These are phyloP conservation scores for Polypedilum vanderplanki DNA, from an alignment of 1,140 invertebrate species.

Conservation along the genomic window DNA sequence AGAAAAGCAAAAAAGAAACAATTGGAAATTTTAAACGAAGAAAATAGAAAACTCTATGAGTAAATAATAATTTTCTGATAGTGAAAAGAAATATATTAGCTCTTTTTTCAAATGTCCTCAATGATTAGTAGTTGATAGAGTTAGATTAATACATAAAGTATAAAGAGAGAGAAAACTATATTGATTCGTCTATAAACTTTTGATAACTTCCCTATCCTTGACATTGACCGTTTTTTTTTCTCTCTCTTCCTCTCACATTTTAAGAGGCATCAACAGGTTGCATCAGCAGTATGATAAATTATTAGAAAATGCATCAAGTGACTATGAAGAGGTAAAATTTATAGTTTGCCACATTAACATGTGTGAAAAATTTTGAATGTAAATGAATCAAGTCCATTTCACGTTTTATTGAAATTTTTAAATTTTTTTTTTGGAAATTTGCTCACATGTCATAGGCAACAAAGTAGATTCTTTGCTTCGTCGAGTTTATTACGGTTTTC, in stretches of 20 bases:
- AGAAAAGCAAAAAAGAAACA: background rate
- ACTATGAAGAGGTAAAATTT: background rate
- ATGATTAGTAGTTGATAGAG: background rate
- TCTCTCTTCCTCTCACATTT: background rate
- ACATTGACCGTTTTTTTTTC: slow-evolving; percentile 9
- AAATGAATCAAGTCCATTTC: no score
- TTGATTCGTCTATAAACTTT: background rate
- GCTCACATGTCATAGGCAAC: no score
- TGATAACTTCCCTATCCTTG: slow-evolving; percentile 1
- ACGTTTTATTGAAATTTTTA: no score
- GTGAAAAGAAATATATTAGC: background rate
- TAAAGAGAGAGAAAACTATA: no score
- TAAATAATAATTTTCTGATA: background rate
- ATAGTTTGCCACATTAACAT: no score
- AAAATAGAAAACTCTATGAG: background rate
- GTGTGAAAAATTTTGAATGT: no score
- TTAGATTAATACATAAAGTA: background rate
- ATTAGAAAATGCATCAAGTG: background rate
- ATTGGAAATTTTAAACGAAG: background rate
- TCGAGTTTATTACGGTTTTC: no score
- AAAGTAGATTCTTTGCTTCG: no score
- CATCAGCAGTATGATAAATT: background rate
- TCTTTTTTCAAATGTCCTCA: background rate
- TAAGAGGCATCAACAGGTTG: background rate
- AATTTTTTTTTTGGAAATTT: no score